Percentiles rank a stretch among this genome's conserved stretches.
Evolutionary conservation across 30 jellyfish, hydroid and myxozoan genomes (phyloP).

Genomic region (Aurelia aurita complex sp. Pacific): DNA sequence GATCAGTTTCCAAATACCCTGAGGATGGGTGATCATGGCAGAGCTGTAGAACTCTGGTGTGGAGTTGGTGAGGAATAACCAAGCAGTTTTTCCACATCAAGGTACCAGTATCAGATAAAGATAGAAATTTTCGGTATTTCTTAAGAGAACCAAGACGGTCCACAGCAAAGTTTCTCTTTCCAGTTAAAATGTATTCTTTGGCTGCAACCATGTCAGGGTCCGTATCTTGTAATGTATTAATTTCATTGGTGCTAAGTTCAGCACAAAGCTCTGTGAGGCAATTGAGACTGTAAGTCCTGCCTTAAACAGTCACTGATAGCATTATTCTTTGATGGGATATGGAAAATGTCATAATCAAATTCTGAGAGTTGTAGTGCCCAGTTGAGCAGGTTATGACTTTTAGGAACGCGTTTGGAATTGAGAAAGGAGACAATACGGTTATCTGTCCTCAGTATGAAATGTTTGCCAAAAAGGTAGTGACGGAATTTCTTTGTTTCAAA

Average conservation of each 20-base stretch:
- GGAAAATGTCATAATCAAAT: conserved; percentile 12
- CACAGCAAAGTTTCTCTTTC: conserved; percentile 7
- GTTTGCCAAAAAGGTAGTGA: conserved; percentile 11
- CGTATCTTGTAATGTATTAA: conserved; percentile 6
- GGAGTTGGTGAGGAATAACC: conserved; percentile 15
- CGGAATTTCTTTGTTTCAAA: conserved; percentile 7
- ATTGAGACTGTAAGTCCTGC: conserved; percentile 27
- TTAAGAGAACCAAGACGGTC: neutral
- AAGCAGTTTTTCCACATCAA: conserved; percentile 23
- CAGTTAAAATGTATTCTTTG: conserved; percentile 8
- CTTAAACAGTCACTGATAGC: conserved; percentile 39
- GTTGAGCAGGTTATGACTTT: neutral
- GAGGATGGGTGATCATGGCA: conserved; percentile 47
- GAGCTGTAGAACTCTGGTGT: conserved; percentile 6
- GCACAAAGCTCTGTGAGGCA: conserved; percentile 10
- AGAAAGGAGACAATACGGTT: conserved; percentile 27
- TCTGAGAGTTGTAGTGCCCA: conserved; percentile 11
- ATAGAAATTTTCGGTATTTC: neutral
- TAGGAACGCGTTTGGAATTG: conserved; percentile 19
- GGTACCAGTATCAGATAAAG: conserved; percentile 5
- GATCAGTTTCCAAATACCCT: conserved; percentile 17
- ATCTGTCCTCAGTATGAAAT: conserved; percentile 26
- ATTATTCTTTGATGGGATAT: conserved; percentile 1
- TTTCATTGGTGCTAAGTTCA: neutral
- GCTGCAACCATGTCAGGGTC: neutral